A percentile compares a stretch with the other conserved stretches of the same genome.
These are phyloP conservation scores for Stenopsyche tienmushanensis DNA, from an alignment of 1,140 invertebrate species.

Conservation along the genomic window DNA sequence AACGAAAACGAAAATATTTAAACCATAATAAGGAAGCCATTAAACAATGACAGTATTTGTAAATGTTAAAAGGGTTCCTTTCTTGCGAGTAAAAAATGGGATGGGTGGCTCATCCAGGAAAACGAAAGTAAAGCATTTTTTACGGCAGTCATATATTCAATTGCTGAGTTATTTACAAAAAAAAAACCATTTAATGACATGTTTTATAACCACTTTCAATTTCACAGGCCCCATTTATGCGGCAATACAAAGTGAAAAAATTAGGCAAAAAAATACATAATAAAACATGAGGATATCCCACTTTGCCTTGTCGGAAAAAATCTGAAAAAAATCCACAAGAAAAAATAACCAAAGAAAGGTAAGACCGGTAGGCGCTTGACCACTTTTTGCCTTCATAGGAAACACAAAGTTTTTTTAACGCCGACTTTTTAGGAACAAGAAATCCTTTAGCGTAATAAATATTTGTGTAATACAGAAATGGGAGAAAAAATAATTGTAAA, in stretches of 20 bases:
- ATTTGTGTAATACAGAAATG: conserved; percentile 21
- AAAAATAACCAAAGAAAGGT: conserved; percentile 21
- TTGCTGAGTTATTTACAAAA: conserved; percentile 4
- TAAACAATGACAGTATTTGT: not conserved
- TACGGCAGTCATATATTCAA: not conserved
- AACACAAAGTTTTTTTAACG: conserved; percentile 1
- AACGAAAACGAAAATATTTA: conserved; percentile 2
- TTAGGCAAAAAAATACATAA: conserved; percentile 11
- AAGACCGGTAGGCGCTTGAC: conserved; percentile 26
- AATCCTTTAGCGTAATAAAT: conserved; percentile 28
- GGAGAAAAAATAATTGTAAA: conserved; percentile 28
- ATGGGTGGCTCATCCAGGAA: not conserved
- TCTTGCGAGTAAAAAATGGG: not conserved
- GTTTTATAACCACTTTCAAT: conserved; percentile 31
- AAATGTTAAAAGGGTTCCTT: not conserved
- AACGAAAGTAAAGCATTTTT: conserved; percentile 17
- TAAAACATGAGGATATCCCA: conserved; percentile 10
- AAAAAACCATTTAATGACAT: conserved; percentile 29
- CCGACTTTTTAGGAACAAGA: not conserved
- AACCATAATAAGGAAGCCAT: conserved; percentile 5
- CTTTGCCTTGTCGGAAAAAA: conserved; percentile 19
- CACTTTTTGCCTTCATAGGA: conserved; percentile 22
- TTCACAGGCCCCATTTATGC: conserved; percentile 13
- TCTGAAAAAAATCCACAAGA: conserved; percentile 10
- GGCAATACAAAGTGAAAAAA: conserved; percentile 16